These are phyloP conservation scores for Eustalomyia histrio DNA, from an alignment of 2,888 invertebrate species.

Conservation along the genomic window DNA sequence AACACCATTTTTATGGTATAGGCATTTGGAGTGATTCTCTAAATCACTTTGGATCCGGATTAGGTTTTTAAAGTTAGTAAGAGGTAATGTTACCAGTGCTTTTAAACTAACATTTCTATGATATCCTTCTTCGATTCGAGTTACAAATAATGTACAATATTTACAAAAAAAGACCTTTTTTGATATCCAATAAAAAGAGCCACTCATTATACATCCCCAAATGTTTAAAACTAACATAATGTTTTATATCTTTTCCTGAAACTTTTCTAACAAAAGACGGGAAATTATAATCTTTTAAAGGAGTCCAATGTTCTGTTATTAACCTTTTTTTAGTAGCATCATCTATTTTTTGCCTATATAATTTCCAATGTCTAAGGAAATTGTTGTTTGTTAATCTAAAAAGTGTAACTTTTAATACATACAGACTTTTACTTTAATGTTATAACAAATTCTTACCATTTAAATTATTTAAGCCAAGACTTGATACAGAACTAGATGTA, in stretches of 20 bases:
- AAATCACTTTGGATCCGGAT: no score
- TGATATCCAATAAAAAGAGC: constrained; percentile 7
- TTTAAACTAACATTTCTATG: no score
- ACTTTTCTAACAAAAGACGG: constrained; percentile 7
- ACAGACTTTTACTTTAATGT: no score
- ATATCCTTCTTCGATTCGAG: constrained; percentile 8
- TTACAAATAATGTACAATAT: constrained; percentile 19
- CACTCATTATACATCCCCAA: constrained; percentile 2
- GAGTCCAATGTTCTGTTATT: constrained; percentile 5
- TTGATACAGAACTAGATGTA: no score
- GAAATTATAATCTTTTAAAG: constrained; percentile 8
- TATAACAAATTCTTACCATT: no score
- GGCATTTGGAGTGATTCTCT: no score
- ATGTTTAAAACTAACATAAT: no score
- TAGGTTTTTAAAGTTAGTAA: no score
- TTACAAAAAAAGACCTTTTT: constrained; percentile 15
- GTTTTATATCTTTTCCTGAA: constrained; percentile 7
- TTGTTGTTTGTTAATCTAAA: constrained; percentile 10
- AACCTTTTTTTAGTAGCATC: constrained; percentile 6
- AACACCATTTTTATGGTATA: no score
- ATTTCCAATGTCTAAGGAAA: constrained; percentile 21
- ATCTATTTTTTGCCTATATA: constrained; percentile 15
- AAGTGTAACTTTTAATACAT: neutral
- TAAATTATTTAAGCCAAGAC: no score
- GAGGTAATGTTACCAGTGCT: no score